These are phyloP conservation scores for Bostrychus sinensis DNA, from an alignment of 2,113 vertebrate genomes.

Conservation along the genomic window DNA sequence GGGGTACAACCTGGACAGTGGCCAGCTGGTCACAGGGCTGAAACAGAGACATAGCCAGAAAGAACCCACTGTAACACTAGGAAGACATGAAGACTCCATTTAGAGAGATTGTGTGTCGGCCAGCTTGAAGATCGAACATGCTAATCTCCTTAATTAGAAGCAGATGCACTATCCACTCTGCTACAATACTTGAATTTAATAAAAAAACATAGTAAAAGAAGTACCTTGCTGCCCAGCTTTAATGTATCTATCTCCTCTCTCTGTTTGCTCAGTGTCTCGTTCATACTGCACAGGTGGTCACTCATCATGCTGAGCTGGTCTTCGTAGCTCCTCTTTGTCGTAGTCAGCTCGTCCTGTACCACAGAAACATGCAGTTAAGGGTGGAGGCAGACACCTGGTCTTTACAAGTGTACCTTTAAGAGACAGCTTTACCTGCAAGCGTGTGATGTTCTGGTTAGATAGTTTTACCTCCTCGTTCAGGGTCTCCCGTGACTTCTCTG, in stretches of 20 bases:
- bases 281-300: constrained; percentile 98
- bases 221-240: constrained; percentile 91
- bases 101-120: too few relatives aligned
- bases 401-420: not conserved
- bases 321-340: constrained; percentile 96
- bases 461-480: constrained; percentile 85
- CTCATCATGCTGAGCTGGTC: constrained; percentile 99
- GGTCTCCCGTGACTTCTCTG: constrained; percentile 89
- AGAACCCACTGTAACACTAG: too few relatives aligned
- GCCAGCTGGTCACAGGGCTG: too few relatives aligned
- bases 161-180: too few relatives aligned
- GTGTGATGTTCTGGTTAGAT: constrained; percentile 88
- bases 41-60: too few relatives aligned
- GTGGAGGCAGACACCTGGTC: not conserved
- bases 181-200: too few relatives aligned
- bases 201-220: not conserved
- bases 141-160: too few relatives aligned
- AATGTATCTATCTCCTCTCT: constrained; percentile 95
- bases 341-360: constrained; percentile 91
- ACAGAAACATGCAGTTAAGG: not conserved
- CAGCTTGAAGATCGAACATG: too few relatives aligned
- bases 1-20: too few relatives aligned
- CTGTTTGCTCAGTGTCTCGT: constrained; percentile 95
- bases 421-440: constrained; percentile 85
- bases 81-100: too few relatives aligned